Conservation (phyloP, 2,888 invertebrate genomes). For the Coenonympha glycerion region DNA sequence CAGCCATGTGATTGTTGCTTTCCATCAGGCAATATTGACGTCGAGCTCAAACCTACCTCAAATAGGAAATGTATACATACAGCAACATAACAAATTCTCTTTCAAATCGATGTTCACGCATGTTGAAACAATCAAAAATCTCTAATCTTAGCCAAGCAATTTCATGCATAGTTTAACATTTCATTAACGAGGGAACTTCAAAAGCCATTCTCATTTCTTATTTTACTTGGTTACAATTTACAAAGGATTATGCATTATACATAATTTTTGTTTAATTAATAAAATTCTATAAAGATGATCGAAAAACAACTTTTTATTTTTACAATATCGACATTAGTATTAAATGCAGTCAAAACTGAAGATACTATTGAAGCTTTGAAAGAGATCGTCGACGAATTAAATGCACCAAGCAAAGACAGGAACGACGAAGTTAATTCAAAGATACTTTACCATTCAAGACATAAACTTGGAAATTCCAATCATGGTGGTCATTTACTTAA, state of each 20-base stretch:
- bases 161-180: conserved; percentile 26
- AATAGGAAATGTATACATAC: no score
- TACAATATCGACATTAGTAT: neutral
- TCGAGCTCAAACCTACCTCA: no score
- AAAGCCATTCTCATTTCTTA: conserved; percentile 18
- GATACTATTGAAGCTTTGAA: neutral
- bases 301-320: conserved; percentile 2
- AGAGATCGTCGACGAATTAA: conserved; percentile 10
- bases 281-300: conserved; percentile 9
- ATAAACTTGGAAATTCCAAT: neutral
- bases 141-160: conserved; percentile 18
- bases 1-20: no score
- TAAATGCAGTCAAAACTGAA: neutral
- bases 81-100: neutral
- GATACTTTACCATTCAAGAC: neutral
- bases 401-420: neutral
- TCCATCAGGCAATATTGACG: no score
- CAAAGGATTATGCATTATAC: conserved; percentile 1
- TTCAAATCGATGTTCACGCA: conserved; percentile 4
- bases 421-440: neutral
- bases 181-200: conserved; percentile 12
- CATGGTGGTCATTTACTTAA: conserved; percentile 5
- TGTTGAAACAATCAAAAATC: conserved; percentile 7
- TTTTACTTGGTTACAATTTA: conserved; percentile 1
- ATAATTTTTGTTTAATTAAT: neutral